Percentiles rank a stretch among this genome's conserved stretches.
Conservation (phyloP, 2,113 vertebrate species). For the Lagopus leucura region DNA sequence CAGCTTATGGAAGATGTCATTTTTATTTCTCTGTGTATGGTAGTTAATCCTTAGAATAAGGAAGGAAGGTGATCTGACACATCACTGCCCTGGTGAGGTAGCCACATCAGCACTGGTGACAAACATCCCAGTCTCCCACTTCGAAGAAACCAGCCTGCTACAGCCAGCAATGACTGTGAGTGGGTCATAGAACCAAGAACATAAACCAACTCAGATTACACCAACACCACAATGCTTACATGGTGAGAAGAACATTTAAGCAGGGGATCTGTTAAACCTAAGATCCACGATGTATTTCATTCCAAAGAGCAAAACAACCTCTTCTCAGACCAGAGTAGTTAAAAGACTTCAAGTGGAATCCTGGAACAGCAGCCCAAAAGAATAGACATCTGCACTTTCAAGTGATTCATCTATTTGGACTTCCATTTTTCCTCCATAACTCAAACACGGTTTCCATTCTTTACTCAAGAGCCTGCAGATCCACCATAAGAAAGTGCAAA, state of each 20-base stretch:
- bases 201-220: background rate
- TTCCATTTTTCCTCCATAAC: background rate
- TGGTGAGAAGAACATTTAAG: background rate
- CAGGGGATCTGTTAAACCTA: background rate
- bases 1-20: background rate
- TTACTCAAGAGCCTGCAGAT: background rate
- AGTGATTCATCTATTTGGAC: background rate
- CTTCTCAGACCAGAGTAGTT: background rate
- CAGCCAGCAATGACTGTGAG: background rate
- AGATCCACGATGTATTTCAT: background rate
- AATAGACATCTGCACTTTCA: background rate
- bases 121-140: background rate
- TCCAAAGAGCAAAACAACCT: background rate
- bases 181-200: background rate
- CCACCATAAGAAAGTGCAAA: constrained; percentile 23
- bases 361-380: background rate
- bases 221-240: background rate
- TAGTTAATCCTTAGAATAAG: background rate
- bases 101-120: too few relatives aligned
- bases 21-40: background rate
- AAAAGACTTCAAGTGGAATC: background rate
- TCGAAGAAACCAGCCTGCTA: background rate
- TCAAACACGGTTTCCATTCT: constrained; percentile 6
- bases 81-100: background rate
- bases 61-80: background rate